Conservation (phyloP, 2,113 vertebrate species). For the Albula glossodonta region DNA sequence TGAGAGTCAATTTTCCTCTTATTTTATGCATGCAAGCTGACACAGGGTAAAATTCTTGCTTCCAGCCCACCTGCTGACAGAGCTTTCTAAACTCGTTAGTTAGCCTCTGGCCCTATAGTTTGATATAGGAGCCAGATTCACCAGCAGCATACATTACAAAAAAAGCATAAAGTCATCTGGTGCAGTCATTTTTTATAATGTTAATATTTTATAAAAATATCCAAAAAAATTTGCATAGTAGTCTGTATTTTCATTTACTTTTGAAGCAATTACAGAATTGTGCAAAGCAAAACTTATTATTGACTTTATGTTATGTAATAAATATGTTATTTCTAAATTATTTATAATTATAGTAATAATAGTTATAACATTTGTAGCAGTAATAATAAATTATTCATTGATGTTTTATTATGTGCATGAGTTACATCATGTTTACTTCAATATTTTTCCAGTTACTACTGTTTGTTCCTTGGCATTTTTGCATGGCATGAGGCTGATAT, state of each 20-base stretch:
- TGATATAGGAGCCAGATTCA: neutral
- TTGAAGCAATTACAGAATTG: neutral
- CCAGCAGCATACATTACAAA: neutral
- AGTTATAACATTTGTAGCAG: too few relatives aligned
- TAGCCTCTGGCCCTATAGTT: neutral
- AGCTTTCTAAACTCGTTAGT: neutral
- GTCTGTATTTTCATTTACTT: neutral
- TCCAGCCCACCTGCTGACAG: neutral
- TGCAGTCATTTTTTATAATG: neutral
- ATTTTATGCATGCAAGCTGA: conserved; percentile 22
- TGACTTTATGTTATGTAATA: neutral
- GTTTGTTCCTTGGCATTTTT: neutral
- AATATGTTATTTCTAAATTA: neutral
- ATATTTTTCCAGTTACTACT: neutral
- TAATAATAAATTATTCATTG: too few relatives aligned
- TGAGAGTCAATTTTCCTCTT: conserved; percentile 9
- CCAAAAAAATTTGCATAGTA: neutral
- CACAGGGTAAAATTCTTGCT: neutral
- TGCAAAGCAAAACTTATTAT: neutral
- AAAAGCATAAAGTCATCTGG: neutral
- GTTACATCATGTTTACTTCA: neutral
- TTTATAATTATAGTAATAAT: neutral
- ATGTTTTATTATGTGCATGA: neutral
- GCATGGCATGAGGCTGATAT: neutral
- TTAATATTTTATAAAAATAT: neutral